Conservation (phyloP, 2,888 invertebrate species). For the Tipula confusa region DNA sequence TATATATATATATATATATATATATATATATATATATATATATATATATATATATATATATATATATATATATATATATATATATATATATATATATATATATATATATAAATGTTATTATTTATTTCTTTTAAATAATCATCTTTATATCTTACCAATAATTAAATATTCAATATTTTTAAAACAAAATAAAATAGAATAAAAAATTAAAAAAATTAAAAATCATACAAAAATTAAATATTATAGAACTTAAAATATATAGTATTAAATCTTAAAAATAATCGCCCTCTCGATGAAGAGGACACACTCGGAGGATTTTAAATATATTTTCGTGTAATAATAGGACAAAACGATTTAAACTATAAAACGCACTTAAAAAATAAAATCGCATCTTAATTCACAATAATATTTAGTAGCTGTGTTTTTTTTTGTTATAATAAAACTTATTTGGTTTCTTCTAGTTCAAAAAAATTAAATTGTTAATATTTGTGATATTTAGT, state of each 20-base stretch:
- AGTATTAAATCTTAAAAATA: neutral
- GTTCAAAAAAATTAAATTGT: neutral
- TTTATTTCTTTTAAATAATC: neutral
- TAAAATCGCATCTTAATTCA: neutral
- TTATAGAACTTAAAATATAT: neutral
- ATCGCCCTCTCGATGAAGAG: neutral
- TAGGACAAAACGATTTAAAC: neutral
- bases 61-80: too few species aligned
- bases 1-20: too few species aligned
- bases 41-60: too few species aligned
- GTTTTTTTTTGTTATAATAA: neutral
- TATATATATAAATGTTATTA: too few species aligned
- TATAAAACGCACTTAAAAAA: neutral
- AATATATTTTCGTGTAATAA: neutral
- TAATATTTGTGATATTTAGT: neutral
- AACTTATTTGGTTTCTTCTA: neutral
- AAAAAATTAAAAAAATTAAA: too few species aligned
- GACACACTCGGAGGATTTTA: neutral
- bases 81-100: too few species aligned
- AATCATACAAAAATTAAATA: neutral
- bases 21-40: too few species aligned
- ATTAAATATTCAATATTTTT: conserved; percentile 12
- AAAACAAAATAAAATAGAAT: neutral
- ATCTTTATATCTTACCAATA: neutral
- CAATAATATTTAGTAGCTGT: neutral